Base-by-base conservation (phyloP, 2,888 invertebrate species). In the Orchestes rusci region DNA sequence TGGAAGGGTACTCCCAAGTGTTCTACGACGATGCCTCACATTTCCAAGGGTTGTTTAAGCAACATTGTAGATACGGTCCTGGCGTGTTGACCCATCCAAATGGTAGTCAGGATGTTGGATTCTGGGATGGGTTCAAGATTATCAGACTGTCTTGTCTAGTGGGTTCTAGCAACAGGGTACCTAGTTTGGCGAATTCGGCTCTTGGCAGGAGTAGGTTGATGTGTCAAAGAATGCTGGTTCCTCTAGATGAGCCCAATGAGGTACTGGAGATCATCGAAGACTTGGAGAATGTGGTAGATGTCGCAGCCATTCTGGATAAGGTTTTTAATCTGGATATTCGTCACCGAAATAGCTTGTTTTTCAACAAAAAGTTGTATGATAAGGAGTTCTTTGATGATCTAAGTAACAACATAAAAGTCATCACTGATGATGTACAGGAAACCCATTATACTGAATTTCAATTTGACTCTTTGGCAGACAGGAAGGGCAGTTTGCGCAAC, bases 51-150 rank as follows among this genome's bases (percentile, higher is more conserved):
- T 51, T 78, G 10, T 75, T 69, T 56, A 64, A 70, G 53, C 60
- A 65, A n/a, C 72, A 77, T 54, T 44, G 62, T 7, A 70, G 76
- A 15, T 77, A 71, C 64, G 79, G 79, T 23, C 77, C 79, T 1
- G 79, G 78, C 1, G 60, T 76, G 7, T 66, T 71, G 32, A 68
- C 70, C 0, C 61, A 72, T 43, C 50, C 68, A 0, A 58, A 67
- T 50, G 64, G 70, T 1, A 60, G 52, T 4, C 73, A 73, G 52
- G 71, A 77, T 54, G 75, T 77, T 1, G 79, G 78, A 0, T 55
- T 77, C 8, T 78, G 79, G 79, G 56, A 67, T 3, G 73, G 72
- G 0, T 60, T 54, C 2, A 67, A 67, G 45, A 63, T 78, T 18
- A 55, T 73, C 1, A 63, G 76, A 17, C 59, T 77, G 8, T 56